A percentile compares a stretch with the other conserved stretches of the same genome.
Conservation (phyloP, 92 coral and sea anemone species). For the Epizoanthus illoricatus region DNA sequence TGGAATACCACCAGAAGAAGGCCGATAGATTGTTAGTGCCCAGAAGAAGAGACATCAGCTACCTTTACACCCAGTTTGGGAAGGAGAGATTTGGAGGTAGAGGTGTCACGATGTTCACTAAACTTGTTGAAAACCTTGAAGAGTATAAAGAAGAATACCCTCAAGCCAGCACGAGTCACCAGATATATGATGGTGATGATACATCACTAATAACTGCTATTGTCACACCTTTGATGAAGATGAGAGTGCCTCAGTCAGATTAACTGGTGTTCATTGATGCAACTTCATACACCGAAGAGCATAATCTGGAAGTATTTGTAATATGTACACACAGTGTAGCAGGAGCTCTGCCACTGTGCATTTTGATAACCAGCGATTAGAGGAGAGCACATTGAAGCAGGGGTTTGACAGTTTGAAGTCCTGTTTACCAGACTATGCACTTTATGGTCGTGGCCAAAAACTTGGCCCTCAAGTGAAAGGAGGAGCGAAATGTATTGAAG, state of each 20-base stretch:
- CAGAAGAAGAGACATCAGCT: constrained; percentile 64
- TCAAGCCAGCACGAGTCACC: constrained; percentile 58
- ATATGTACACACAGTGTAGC: constrained; percentile 70
- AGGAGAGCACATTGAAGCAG: constrained; percentile 55
- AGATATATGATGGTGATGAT: constrained; percentile 62
- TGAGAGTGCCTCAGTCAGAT: constrained; percentile 55
- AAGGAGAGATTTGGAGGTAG: constrained; percentile 64
- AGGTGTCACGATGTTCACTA: constrained; percentile 29
- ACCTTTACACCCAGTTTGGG: constrained; percentile 57
- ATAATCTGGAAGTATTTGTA: constrained; percentile 59
- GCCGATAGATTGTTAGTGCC: constrained; percentile 68
- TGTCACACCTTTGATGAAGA: constrained; percentile 65
- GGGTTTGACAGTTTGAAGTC: constrained; percentile 54
- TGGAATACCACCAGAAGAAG: constrained; percentile 60
- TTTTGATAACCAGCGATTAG: constrained; percentile 64
- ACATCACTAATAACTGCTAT: constrained; percentile 53
- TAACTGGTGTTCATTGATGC: constrained; percentile 67
- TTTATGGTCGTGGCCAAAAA: constrained; percentile 60
- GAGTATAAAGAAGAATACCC: constrained; percentile 48
- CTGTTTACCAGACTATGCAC: constrained; percentile 62
- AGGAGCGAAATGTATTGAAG: constrained; percentile 44
- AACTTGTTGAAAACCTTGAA: constrained; percentile 31
- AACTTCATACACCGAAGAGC: constrained; percentile 62
- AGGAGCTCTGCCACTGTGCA: constrained; percentile 66
- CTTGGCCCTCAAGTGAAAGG: constrained; percentile 48